A percentile compares a stretch with the other conserved stretches of the same genome.
Conservation (phyloP, 2,797 vertebrate species). For the Eptatretus atami region DNA sequence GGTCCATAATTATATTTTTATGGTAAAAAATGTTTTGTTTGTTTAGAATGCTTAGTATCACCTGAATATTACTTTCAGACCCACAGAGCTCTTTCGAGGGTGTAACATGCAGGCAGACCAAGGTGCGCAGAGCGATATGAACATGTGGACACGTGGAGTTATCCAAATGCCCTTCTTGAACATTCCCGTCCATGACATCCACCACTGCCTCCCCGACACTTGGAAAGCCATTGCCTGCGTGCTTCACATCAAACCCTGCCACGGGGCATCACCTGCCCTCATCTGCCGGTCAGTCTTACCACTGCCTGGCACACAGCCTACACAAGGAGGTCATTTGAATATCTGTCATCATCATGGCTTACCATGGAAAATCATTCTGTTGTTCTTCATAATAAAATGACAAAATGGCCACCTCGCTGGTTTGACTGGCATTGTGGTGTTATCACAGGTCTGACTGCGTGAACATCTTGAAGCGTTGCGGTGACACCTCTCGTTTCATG, state of each 20-base stretch:
- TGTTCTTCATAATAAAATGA: neutral
- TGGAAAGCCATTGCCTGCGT: slow-evolving; percentile 90
- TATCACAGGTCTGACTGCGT: slow-evolving; percentile 63
- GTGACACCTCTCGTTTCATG: slow-evolving; percentile 50
- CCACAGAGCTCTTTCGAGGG: slow-evolving; percentile 82
- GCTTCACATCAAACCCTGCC: slow-evolving; percentile 86
- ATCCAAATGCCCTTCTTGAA: slow-evolving; percentile 97
- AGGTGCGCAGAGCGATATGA: slow-evolving; percentile 89
- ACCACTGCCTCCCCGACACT: slow-evolving; percentile 62
- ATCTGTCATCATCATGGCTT: too few relatives aligned
- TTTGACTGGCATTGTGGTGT: slow-evolving; percentile 7
- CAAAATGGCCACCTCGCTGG: neutral
- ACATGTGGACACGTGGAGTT: slow-evolving; percentile 80
- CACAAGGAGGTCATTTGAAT: too few relatives aligned
- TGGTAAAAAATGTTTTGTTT: slow-evolving; percentile 9
- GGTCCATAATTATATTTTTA: slow-evolving; percentile 11
- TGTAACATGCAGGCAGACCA: slow-evolving; percentile 86
- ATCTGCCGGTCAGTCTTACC: slow-evolving; percentile 57
- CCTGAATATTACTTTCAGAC: slow-evolving; percentile 20
- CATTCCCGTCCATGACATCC: slow-evolving; percentile 80
- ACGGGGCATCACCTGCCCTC: slow-evolving; percentile 64
- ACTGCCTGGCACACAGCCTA: too few relatives aligned
- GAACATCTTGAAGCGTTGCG: slow-evolving; percentile 76
- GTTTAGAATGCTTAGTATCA: neutral
- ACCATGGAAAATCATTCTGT: too few relatives aligned